Evolutionary conservation across 2,113 vertebrate genomes (phyloP).

Genomic region (Petroica traversi): DNA sequence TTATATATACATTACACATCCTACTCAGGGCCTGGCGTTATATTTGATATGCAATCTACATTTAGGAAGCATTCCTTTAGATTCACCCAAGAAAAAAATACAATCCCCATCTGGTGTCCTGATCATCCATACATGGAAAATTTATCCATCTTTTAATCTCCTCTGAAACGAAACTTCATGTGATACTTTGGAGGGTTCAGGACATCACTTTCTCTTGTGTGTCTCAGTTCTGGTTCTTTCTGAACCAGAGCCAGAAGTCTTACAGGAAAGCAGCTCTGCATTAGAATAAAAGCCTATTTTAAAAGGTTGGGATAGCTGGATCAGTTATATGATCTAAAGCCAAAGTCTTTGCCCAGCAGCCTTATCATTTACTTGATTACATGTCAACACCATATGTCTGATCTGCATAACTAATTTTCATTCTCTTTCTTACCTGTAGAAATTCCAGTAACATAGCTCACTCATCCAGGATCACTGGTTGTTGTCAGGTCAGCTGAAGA

Average conservation of each 20-base stretch:
- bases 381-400: background rate
- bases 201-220: background rate
- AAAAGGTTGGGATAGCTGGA: background rate
- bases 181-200: background rate
- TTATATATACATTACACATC: background rate
- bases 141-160: background rate
- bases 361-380: background rate
- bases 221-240: background rate
- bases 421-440: background rate
- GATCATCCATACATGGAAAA: background rate
- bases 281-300: constrained; percentile 5
- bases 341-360: background rate
- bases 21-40: background rate
- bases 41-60: background rate
- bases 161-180: background rate
- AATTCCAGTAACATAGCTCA: background rate
- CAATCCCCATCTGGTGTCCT: background rate
- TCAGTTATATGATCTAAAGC: background rate
- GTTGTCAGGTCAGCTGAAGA: background rate
- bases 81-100: background rate
- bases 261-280: background rate
- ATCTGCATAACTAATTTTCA: background rate
- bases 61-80: background rate
- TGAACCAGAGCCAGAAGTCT: background rate
- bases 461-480: background rate